A percentile compares a stretch with the other conserved stretches of the same genome.
phyloP scores from a whole-genome alignment of 2,113 vertebrate species.

The Corythornis cristatus region DNA sequence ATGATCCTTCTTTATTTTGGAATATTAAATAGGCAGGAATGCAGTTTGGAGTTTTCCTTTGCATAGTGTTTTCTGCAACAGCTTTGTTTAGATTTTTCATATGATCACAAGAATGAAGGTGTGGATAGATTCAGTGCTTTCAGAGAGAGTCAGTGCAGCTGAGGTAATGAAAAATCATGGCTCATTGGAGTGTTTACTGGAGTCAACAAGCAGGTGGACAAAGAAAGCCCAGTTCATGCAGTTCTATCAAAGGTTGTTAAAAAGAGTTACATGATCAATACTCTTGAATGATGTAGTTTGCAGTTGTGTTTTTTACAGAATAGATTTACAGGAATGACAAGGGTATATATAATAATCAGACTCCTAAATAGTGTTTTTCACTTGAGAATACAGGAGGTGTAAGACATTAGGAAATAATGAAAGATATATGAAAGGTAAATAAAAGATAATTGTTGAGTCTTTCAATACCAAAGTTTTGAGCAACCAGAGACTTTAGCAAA shows the following conservation, averaged over 20 bases:
- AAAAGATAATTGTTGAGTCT: neutral
- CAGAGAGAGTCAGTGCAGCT: neutral
- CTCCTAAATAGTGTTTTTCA: neutral
- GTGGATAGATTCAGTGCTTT: neutral
- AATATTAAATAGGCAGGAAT: neutral
- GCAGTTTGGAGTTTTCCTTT: neutral
- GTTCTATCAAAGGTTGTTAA: neutral
- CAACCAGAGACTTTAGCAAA: neutral
- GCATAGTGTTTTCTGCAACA: neutral
- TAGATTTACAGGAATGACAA: neutral
- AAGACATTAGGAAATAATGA: neutral
- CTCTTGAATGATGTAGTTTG: neutral
- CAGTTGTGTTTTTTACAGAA: neutral
- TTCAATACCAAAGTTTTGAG: neutral
- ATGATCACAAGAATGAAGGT: neutral
- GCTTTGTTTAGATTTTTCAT: neutral
- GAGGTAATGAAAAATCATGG: neutral
- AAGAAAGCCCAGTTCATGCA: neutral
- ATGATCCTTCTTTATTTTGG: neutral
- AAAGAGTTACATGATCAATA: neutral
- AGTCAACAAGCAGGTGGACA: neutral
- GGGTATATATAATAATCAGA: neutral
- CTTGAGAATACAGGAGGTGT: neutral
- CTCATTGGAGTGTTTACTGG: neutral
- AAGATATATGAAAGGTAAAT: neutral